Conservation (phyloP, 2,888 invertebrate genomes). For the Melinaea marsaeus region DNA sequence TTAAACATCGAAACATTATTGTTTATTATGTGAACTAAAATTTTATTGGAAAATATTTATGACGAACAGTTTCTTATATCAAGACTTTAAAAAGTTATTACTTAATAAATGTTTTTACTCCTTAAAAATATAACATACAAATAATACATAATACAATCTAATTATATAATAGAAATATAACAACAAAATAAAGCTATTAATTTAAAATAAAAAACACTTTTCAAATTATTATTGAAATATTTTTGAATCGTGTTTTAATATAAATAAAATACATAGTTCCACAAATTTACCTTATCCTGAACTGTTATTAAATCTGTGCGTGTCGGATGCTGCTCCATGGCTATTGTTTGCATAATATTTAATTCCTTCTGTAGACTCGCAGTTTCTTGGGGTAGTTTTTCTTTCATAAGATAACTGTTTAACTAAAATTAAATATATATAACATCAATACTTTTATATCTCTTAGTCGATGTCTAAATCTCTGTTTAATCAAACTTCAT, state of each 20-base stretch:
- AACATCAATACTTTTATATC: constrained; percentile 11
- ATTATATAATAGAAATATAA: too few species aligned
- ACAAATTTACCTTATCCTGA: constrained; percentile 75
- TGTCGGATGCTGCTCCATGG: constrained; percentile 80
- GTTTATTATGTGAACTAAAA: too few species aligned
- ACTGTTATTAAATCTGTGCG: constrained; percentile 81
- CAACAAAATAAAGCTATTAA: too few species aligned
- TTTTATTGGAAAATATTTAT: too few species aligned
- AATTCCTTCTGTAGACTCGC: constrained; percentile 80
- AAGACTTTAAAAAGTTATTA: too few species aligned
- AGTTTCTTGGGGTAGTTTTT: constrained; percentile 88
- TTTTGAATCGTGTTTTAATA: background rate
- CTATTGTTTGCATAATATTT: constrained; percentile 82
- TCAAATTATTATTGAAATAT: background rate
- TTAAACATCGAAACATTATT: too few species aligned
- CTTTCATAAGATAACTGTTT: constrained; percentile 85
- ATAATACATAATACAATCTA: too few species aligned
- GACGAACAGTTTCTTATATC: too few species aligned
- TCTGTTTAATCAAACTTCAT: background rate
- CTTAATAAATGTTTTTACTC: too few species aligned
- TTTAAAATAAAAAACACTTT: too few species aligned
- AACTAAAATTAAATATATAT: constrained; percentile 56
- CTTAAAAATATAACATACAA: too few species aligned
- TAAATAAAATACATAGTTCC: background rate
- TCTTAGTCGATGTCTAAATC: background rate